Evolutionary conservation across 2,888 invertebrate genomes (phyloP), one percentile per base, ranked within the genome.

Genomic region (Coelinius sp.): DNA sequence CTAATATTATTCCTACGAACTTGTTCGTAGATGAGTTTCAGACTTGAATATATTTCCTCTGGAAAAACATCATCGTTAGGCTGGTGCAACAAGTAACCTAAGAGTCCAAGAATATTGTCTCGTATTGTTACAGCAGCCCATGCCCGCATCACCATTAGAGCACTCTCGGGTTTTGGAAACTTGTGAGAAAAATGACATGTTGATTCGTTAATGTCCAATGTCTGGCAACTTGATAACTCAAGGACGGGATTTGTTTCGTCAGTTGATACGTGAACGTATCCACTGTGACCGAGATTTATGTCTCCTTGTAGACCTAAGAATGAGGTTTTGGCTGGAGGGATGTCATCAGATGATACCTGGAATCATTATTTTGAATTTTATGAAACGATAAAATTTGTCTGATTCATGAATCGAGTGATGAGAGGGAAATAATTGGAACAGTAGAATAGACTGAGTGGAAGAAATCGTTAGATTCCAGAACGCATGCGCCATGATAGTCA

Each of bases 81-180:
- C 70, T 78, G 76, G 53, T 81, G 80, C 71, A 80, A 76, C 65
- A 83, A 70, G 73, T 77, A 79, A 49, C 79, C 80, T 59, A 81
- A 74, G 59, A 80, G 68, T 1, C 75, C 76, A 64, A 79, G 75
- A 22, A 82, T 79, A 70, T 82, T 80, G 70, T 82, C 80, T 44
- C 79, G 76, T 41, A 80, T 56, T 17, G 78, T 80, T 62, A 74
- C 73, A 20, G 80, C 77, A 6, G 75, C 76, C 79, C 76, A 78
- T 52, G 79, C 80, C 41, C 78, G 78, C 69, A 78, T 76, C 31
- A 79, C 76, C 73, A 76, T 72, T 35, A 78, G 66, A 62, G 71
- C 68, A 66, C 68, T 73, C 53, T 75, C 75, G 17, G 73, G 70
- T 62, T 72, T 78, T 31, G 72, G 67, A 38, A 70, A 52, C 74